These are phyloP conservation scores for Setipinna tenuifilis DNA, from an alignment of 2,797 vertebrate species.

Conservation along the genomic window DNA sequence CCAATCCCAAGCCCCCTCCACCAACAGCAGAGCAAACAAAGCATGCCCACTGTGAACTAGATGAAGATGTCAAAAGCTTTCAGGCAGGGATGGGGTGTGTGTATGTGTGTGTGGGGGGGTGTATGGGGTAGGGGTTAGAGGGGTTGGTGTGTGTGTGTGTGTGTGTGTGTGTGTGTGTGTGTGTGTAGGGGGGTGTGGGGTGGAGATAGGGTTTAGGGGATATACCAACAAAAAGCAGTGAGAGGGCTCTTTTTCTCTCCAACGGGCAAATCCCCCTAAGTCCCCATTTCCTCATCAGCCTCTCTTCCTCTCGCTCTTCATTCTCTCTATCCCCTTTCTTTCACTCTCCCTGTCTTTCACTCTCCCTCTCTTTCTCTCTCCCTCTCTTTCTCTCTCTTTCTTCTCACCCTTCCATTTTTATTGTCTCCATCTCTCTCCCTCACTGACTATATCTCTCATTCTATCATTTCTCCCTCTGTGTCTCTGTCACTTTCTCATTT, in stretches of 20 bases:
- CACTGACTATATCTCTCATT: background rate
- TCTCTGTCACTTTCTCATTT: background rate
- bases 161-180: conserved; percentile 1
- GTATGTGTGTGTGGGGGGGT: conserved; percentile 48
- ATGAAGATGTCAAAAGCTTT: conserved; percentile 99
- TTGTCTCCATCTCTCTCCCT: background rate
- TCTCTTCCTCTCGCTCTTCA: conserved; percentile 68
- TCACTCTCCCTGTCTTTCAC: background rate
- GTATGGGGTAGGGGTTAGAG: conserved; percentile 71
- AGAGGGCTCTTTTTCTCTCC: conserved; percentile 75
- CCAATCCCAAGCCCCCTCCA: conserved; percentile 82
- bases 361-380: background rate
- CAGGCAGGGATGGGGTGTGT: conserved; percentile 63
- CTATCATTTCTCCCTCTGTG: background rate
- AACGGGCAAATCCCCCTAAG: conserved; percentile 81
- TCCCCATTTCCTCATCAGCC: conserved; percentile 84
- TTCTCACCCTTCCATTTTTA: too few species aligned
- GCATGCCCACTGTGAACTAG: conserved; percentile 90
- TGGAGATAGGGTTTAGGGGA: conserved; percentile 75
- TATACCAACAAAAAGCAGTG: conserved; percentile 86
- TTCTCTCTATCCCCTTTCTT: background rate
- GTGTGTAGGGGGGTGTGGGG: conserved; percentile 56
- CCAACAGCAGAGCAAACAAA: conserved; percentile 99
- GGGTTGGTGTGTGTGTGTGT: conserved; percentile 54
- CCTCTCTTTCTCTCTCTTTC: background rate